These are phyloP conservation scores for Pardalotus punctatus DNA, from an alignment of 2,113 vertebrate species.

Conservation along the genomic window DNA sequence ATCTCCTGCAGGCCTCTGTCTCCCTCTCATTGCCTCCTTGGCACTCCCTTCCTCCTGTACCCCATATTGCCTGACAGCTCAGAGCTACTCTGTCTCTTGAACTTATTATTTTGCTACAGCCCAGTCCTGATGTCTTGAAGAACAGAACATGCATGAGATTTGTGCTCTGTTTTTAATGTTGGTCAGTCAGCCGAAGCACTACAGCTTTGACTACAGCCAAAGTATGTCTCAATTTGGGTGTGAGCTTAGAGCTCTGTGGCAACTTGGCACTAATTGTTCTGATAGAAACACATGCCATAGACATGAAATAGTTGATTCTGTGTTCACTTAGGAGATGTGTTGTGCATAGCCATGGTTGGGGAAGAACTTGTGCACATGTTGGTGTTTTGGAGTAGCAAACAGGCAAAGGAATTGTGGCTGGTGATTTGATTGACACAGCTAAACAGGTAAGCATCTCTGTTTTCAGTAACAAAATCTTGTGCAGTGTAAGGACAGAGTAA, in stretches of 20 bases:
- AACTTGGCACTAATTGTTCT: background rate
- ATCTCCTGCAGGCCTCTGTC: background rate
- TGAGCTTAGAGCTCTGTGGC: background rate
- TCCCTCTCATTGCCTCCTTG: fast-evolving
- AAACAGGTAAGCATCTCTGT: background rate
- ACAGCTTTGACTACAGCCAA: background rate
- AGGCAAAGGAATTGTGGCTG: background rate
- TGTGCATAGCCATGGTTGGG: background rate
- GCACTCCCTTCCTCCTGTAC: background rate
- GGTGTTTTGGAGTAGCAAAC: background rate
- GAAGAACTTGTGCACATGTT: background rate
- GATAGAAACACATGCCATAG: background rate
- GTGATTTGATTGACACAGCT: background rate
- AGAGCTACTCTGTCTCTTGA: background rate
- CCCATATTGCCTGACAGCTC: background rate
- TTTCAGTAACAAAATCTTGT: background rate
- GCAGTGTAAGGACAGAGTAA: background rate
- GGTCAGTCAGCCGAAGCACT: too few species aligned
- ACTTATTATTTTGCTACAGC: background rate
- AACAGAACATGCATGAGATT: background rate
- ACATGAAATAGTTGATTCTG: background rate
- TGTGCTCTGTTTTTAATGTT: background rate
- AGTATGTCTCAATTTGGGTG: background rate
- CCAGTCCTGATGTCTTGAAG: background rate
- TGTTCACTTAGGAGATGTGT: background rate